Evolutionary conservation across 2,797 vertebrate genomes (phyloP).

Genomic region (Xiphorhynchus erythropygius): DNA sequence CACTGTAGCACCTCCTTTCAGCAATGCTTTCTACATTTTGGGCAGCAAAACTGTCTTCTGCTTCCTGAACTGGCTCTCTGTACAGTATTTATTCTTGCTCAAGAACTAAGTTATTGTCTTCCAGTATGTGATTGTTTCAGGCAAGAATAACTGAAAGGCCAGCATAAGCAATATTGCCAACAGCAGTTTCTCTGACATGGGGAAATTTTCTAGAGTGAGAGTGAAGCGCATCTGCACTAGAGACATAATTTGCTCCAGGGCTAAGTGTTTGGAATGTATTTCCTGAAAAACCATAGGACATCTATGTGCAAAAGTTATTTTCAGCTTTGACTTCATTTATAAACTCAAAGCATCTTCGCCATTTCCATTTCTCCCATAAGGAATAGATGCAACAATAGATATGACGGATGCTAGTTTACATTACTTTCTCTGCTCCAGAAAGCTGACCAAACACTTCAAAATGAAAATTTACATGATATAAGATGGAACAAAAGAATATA

Average conservation of each 20-base stretch:
- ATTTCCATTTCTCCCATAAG: neutral
- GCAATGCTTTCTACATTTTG: neutral
- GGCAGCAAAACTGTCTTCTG: neutral
- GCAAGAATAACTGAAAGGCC: constrained; percentile 28
- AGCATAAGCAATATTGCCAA: neutral
- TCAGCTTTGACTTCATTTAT: constrained; percentile 1
- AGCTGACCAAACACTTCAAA: neutral
- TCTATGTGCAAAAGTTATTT: constrained; percentile 11
- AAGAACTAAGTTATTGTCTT: constrained; percentile 8
- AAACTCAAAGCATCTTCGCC: neutral
- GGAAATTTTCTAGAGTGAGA: neutral
- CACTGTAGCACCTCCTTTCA: neutral
- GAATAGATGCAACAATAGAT: neutral
- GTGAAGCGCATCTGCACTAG: neutral
- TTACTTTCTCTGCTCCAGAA: neutral
- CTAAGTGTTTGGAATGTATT: neutral
- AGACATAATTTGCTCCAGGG: neutral
- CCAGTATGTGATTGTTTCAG: neutral
- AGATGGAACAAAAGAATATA: constrained; percentile 16
- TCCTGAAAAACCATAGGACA: constrained; percentile 20
- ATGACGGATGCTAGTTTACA: neutral
- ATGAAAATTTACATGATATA: neutral
- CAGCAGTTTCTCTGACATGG: neutral
- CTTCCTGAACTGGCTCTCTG: neutral
- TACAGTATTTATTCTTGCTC: neutral